phyloP scores from a whole-genome alignment of 2,888 invertebrate species.

The Laothoe populi region DNA sequence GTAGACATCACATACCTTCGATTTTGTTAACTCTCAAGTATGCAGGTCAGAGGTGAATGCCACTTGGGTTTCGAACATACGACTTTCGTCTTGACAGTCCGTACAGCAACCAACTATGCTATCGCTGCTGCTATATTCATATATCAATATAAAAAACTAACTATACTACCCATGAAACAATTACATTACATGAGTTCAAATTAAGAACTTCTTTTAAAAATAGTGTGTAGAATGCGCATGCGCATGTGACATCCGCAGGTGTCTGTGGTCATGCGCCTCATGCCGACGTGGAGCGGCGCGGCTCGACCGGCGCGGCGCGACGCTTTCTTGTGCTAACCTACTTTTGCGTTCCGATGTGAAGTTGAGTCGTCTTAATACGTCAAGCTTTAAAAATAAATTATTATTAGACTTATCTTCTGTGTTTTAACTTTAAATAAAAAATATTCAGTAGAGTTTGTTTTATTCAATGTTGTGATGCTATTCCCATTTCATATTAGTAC shows the following conservation, averaged over 20 bases:
- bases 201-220: background rate
- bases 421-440: no score
- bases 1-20: no score
- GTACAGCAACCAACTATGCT: no score
- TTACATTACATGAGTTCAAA: constrained; percentile 1
- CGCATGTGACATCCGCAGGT: constrained; percentile 43
- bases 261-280: constrained; percentile 33
- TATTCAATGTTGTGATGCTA: no score
- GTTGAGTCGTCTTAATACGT: constrained; percentile 46
- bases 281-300: no score
- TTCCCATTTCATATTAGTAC: no score
- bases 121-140: background rate
- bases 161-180: background rate
- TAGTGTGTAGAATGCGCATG: constrained; percentile 7
- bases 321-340: constrained; percentile 79
- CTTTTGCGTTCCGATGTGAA: constrained; percentile 53
- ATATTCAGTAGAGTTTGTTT: no score
- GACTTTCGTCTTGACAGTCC: no score
- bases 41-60: no score
- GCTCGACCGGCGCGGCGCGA: constrained; percentile 45
- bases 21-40: no score
- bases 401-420: background rate
- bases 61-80: no score
- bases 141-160: background rate
- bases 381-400: constrained; percentile 29